Evolutionary conservation across 1,140 invertebrate genomes (phyloP), one percentile per base, ranked within the genome.

Genomic region (Sarcophaga bullata): DNA sequence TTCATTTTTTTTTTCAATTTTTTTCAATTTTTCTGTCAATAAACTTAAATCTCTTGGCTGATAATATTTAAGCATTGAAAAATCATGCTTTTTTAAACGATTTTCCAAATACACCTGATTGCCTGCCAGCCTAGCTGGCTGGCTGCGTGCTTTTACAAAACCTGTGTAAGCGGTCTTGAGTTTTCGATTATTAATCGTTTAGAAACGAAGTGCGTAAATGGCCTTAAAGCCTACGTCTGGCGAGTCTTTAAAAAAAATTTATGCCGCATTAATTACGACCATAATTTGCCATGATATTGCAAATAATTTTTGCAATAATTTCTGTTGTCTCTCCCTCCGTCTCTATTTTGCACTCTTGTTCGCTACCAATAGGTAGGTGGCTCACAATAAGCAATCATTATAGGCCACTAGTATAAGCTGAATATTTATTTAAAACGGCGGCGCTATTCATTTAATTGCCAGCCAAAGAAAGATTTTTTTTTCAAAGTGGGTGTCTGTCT

Each of bases 241-340:
- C 62, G 4, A 37, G 25, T 37, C 25, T 58, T 58, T 58, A 58
- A 58, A 68, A n/a, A 68, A 68, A 68, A 68, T n/a, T 62, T 19
- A 68, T 68, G 62, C 62, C 62, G 62, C 62, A 68, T 68, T 68
- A 68, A 68, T 68, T 68, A 68, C 62, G 19, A 19, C n/a, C 25
- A 37, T 37, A 68, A 68, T 68, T 68, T 68, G 62, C 62, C 62
- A 68, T 68, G 19, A 17, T 68, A n/a, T 68, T 68, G 19, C 62
- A 68, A 68, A 68, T 68, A 68, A 19, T 68, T 68, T 68, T 68
- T 58, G 54, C 13, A n/a, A 58, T 58, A 58, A 58, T 68, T 68
- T 68, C 8, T 68, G 17, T 8, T 19, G 19, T 68, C 54, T 0
- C 54, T 37, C 25, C 25, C 25, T 37, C 25, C 1, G 1, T 37